Conservation (phyloP, 2,797 vertebrate species). For the Helostoma temminkii region DNA sequence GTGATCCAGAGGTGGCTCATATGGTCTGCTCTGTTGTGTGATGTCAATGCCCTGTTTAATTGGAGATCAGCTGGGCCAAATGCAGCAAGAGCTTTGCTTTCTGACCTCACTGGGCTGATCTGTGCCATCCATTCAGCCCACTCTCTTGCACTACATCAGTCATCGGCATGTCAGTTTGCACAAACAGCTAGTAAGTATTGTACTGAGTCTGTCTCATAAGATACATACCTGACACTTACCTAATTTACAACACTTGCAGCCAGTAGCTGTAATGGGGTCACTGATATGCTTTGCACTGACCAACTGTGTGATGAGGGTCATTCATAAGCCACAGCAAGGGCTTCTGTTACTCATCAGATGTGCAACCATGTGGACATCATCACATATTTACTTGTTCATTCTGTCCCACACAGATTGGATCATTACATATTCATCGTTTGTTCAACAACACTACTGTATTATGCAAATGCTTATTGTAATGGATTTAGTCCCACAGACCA, state of each 20-base stretch:
- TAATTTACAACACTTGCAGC: conserved; percentile 38
- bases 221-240: conserved; percentile 59
- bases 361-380: conserved; percentile 77
- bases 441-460: conserved; percentile 73
- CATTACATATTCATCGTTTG: conserved; percentile 80
- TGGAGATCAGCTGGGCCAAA: conserved; percentile 77
- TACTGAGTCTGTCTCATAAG: conserved; percentile 54
- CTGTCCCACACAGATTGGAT: conserved; percentile 76
- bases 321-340: conserved; percentile 47
- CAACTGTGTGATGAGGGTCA: conserved; percentile 60
- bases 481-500: conserved; percentile 74
- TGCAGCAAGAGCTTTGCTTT: conserved; percentile 65
- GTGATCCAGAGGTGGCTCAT: conserved; percentile 63
- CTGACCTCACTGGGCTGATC: conserved; percentile 73
- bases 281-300: conserved; percentile 46
- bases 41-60: conserved; percentile 77
- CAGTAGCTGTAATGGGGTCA: conserved; percentile 47
- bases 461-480: conserved; percentile 81
- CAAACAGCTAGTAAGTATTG: conserved; percentile 65
- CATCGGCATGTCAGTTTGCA: conserved; percentile 71
- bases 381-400: conserved; percentile 76
- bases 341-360: conserved; percentile 67
- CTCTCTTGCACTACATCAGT: conserved; percentile 75
- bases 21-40: conserved; percentile 65
- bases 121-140: conserved; percentile 72